Evolutionary conservation across 2,888 invertebrate species (phyloP).

Genomic region (Conistra vaccinii): DNA sequence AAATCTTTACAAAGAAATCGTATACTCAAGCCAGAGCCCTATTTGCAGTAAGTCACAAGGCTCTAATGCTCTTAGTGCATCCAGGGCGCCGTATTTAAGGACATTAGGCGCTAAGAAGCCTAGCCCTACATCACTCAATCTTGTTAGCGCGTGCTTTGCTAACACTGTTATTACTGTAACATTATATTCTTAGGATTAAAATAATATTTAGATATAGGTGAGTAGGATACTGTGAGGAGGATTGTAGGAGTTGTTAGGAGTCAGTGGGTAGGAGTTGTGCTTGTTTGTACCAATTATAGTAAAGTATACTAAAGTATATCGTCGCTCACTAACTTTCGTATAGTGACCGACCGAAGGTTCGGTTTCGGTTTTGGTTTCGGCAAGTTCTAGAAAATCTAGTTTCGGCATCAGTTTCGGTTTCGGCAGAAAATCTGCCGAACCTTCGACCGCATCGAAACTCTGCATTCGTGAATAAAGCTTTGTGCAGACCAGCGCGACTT

Average conservation of each 20-base stretch:
- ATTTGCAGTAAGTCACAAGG: conserved; percentile 76
- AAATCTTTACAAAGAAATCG: conserved; percentile 48
- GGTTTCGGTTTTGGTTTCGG: no score
- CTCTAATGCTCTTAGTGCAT: conserved; percentile 85
- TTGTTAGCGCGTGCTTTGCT: conserved; percentile 78
- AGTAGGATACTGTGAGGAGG: conserved; percentile 13
- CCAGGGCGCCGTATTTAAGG: conserved; percentile 84
- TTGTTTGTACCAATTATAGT: background rate
- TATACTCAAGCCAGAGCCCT: conserved; percentile 65
- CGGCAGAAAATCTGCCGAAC: no score
- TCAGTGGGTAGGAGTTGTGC: background rate
- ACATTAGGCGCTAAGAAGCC: conserved; percentile 86
- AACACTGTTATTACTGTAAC: conserved; percentile 75
- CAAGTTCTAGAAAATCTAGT: no score
- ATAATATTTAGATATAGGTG: conserved; percentile 51
- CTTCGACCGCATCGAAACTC: no score
- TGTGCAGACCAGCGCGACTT: no score
- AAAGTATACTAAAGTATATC: no score
- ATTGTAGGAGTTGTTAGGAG: background rate
- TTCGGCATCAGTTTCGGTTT: no score
- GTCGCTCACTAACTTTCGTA: background rate
- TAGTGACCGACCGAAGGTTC: no score
- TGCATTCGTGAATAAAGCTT: no score
- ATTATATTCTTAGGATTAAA: conserved; percentile 65
- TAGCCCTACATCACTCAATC: conserved; percentile 83